Evolutionary conservation across 1,140 invertebrate genomes (phyloP), one percentile per base, ranked within the genome.

Genomic region (Notospermus geniculatus): DNA sequence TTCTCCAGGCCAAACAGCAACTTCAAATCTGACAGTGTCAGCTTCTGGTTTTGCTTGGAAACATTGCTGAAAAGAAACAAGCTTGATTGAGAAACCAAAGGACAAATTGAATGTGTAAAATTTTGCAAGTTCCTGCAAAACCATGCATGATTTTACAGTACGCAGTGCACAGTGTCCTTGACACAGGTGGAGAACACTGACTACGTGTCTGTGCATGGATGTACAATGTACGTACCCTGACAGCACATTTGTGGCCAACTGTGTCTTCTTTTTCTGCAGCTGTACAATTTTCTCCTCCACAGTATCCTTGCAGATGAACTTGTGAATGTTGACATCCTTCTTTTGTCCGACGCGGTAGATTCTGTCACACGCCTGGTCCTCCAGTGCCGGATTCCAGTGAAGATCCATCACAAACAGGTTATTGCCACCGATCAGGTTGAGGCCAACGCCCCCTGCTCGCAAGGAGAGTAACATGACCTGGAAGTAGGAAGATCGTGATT

Each of bases 371-470:
- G 93, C 93, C 77, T 97, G 93, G 4, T 88, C 82, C 81, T 96
- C 93, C 25, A 96, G 81, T 69, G 95, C 92, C 0, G 93, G 94
- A 84, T 97, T 97, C 93, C 94, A 97, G 79, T 97, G 93, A 54
- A 93, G 83, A 80, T 97, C 95, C 1, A 95, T 71, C 2, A 98
- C 73, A 46, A 97, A 87, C 11, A 98, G 82, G 80, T 96, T 91
- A 84, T 93, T 96, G 0, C 87, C 94, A 22, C 93, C 93, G 62
- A 92, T 85, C 27, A 97, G 80, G 83, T 97, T 96, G 4, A 96
- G 82, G 11, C 93, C 93, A 43, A 95, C 92, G 27, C 93, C 93
- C 55, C 94, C 94, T 60, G 93, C 92, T 53, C 87, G 89, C 54
- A 97, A 80, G 0, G 93, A 95, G 0, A 97, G 80, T 28, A 96